Conservation (phyloP, 2,113 vertebrate species). For the Garra rufa region DNA sequence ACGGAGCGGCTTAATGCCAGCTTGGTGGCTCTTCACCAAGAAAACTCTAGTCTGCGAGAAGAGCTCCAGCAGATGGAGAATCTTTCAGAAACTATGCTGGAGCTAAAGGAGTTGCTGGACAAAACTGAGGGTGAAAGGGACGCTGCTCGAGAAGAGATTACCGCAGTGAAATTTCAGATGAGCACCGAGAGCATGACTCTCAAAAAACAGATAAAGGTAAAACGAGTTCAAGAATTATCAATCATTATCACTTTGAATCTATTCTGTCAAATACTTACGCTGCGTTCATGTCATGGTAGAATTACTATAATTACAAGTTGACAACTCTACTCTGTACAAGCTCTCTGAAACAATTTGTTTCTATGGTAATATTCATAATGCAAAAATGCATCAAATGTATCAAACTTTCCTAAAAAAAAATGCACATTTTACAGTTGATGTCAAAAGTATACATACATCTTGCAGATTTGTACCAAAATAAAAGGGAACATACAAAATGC, state of each 20-base stretch:
- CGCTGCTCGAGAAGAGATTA: conserved; percentile 77
- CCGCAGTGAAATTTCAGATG: conserved; percentile 89
- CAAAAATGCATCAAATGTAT: neutral
- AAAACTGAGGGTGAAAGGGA: conserved; percentile 75
- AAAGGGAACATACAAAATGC: too few relatives aligned
- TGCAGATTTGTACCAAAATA: too few relatives aligned
- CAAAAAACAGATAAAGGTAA: conserved; percentile 88
- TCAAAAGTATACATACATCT: too few relatives aligned
- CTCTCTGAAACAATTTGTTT: neutral
- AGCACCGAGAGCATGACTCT: conserved; percentile 89
- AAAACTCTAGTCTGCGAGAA: conserved; percentile 79
- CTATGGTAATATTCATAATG: neutral
- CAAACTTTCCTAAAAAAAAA: too few relatives aligned
- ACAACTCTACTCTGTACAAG: neutral
- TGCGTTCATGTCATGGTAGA: neutral
- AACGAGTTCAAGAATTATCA: neutral
- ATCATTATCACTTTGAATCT: neutral
- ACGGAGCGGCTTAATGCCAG: conserved; percentile 73
- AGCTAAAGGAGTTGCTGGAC: conserved; percentile 81
- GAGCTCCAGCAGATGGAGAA: conserved; percentile 77
- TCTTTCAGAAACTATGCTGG: conserved; percentile 65
- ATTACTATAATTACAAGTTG: neutral
- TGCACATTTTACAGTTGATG: too few relatives aligned
- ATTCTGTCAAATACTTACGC: neutral
- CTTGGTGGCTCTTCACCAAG: conserved; percentile 73